phyloP scores from a whole-genome alignment of 2,113 vertebrate species.

The Eptatretus burgeri region DNA sequence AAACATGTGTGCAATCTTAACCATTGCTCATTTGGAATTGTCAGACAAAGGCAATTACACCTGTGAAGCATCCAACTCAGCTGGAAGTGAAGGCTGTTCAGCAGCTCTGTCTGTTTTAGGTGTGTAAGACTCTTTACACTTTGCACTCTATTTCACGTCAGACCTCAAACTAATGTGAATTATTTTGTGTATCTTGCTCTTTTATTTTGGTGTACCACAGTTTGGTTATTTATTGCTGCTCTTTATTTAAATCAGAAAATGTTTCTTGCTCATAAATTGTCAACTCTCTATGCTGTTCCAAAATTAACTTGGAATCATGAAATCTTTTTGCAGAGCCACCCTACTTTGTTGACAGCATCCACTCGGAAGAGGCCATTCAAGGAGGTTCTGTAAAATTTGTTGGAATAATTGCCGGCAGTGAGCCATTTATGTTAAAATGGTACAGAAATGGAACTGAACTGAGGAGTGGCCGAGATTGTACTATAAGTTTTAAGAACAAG shows the following conservation, averaged over 20 bases:
- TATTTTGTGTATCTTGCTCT: too few relatives aligned
- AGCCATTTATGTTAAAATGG: constrained; percentile 71
- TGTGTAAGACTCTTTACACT: not conserved
- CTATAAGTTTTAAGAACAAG: constrained; percentile 58
- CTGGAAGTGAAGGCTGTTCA: not conserved
- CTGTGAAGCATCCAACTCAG: not conserved
- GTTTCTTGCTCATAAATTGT: too few relatives aligned
- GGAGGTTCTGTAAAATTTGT: constrained; percentile 71
- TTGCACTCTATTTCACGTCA: too few relatives aligned
- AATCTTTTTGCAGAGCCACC: not conserved
- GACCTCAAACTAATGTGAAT: too few relatives aligned
- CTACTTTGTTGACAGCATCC: not conserved
- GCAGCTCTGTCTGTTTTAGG: not conserved
- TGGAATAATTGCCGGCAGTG: constrained; percentile 61
- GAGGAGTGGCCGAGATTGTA: constrained; percentile 56
- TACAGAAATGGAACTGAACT: constrained; percentile 57
- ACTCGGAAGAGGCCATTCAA: not conserved
- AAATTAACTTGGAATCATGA: too few relatives aligned
- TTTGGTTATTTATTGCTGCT: too few relatives aligned
- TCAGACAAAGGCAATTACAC: constrained; percentile 11
- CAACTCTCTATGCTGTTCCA: too few relatives aligned
- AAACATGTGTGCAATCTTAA: too few relatives aligned
- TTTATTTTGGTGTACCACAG: too few relatives aligned
- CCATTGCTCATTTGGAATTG: constrained; percentile 20
- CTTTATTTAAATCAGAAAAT: too few relatives aligned